These are phyloP conservation scores for Sicus ferrugineus DNA, from an alignment of 2,888 invertebrate genomes.

Conservation along the genomic window DNA sequence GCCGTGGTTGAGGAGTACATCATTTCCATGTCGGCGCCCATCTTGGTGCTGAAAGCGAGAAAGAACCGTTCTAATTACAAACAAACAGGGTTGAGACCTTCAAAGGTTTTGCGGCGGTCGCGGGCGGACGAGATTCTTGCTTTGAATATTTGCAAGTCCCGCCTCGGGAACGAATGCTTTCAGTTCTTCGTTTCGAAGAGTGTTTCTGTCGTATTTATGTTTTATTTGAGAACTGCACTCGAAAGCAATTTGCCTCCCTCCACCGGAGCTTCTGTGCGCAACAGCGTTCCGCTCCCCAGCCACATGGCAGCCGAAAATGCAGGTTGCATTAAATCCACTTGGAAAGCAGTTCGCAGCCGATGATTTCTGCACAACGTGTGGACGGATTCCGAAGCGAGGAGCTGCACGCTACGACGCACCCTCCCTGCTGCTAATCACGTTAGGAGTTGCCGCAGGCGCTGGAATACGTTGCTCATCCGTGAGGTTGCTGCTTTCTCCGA, in stretches of 20 bases:
- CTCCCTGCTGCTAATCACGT: constrained; percentile 28
- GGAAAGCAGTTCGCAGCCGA: background rate
- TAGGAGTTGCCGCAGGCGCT: constrained; percentile 22
- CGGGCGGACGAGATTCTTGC: background rate
- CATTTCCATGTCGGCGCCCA: too few species aligned
- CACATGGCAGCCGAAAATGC: constrained; percentile 1
- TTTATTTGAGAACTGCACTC: constrained; percentile 12
- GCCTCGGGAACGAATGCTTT: constrained; percentile 5
- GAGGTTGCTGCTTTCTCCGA: background rate
- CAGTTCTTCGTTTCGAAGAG: background rate
- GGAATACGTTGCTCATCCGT: constrained; percentile 6
- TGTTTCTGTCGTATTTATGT: background rate
- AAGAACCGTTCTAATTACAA: background rate
- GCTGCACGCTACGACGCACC: constrained; percentile 18
- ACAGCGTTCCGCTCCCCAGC: background rate
- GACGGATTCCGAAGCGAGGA: background rate
- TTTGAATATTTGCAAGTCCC: background rate
- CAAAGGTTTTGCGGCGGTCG: background rate
- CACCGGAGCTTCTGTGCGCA: background rate
- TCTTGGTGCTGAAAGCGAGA: background rate
- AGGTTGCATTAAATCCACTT: background rate
- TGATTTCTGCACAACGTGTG: constrained; percentile 9
- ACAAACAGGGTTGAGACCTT: background rate
- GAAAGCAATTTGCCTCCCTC: constrained; percentile 1
- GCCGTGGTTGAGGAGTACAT: too few species aligned